phyloP scores from a whole-genome alignment of 2,888 invertebrate species.

The Catocala fraxini region DNA sequence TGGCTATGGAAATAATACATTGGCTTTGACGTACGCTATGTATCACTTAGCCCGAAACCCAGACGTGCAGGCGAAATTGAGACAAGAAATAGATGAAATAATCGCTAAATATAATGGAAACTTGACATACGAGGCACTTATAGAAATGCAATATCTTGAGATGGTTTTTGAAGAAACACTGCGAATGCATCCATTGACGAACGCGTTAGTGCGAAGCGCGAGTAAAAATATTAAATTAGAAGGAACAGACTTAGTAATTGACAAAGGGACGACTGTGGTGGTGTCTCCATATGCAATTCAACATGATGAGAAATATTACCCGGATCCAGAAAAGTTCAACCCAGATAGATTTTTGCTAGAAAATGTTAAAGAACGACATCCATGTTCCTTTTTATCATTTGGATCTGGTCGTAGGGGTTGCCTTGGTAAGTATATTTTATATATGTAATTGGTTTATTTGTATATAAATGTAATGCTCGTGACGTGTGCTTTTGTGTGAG shows the following conservation, averaged over 20 bases:
- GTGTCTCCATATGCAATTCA: slow-evolving; percentile 76
- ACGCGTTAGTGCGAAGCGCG: slow-evolving; percentile 66
- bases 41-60: slow-evolving; percentile 72
- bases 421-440: slow-evolving; percentile 65
- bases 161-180: slow-evolving; percentile 66
- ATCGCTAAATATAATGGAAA: slow-evolving; percentile 59
- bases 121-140: slow-evolving; percentile 70
- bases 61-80: slow-evolving; percentile 66
- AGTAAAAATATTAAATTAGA: slow-evolving; percentile 65
- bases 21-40: slow-evolving; percentile 66
- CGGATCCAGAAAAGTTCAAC: slow-evolving; percentile 78
- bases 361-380: slow-evolving; percentile 60
- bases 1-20: slow-evolving; percentile 77
- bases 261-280: slow-evolving; percentile 64
- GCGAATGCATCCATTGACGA: slow-evolving; percentile 75
- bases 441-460: too few species aligned
- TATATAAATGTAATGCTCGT: too few species aligned
- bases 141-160: slow-evolving; percentile 73
- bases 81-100: slow-evolving; percentile 63
- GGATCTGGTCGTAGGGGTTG: slow-evolving; percentile 78
- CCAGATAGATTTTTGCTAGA: slow-evolving; percentile 81
- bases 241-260: slow-evolving; percentile 63
- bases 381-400: slow-evolving; percentile 75
- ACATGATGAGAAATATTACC: slow-evolving; percentile 75
- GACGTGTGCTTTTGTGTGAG: too few species aligned